Evolutionary conservation across 2,888 invertebrate species (phyloP).

Genomic region (Teleogryllus oceanicus): DNA sequence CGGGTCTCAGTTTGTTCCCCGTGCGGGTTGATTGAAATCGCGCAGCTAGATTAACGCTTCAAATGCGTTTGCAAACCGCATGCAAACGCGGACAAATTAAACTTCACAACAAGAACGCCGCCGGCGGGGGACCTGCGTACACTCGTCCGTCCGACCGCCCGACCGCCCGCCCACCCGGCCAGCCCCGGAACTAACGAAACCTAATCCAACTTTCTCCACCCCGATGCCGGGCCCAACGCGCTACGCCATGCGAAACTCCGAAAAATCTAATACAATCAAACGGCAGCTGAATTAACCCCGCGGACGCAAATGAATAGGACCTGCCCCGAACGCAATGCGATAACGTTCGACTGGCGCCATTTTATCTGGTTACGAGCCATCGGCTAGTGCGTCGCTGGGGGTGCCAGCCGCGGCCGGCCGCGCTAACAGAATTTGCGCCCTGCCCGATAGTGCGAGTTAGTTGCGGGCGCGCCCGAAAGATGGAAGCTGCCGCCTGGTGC

Average conservation of each 20-base stretch:
- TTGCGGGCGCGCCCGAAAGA: too few species aligned
- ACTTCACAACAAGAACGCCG: conserved; percentile 18
- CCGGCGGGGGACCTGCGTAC: neutral
- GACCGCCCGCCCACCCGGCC: neutral
- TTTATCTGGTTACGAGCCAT: neutral
- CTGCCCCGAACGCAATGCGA: neutral
- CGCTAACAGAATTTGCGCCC: too few species aligned
- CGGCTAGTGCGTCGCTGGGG: too few species aligned
- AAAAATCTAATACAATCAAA: conserved; percentile 18
- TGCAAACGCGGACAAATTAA: conserved; percentile 1
- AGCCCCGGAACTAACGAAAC: neutral
- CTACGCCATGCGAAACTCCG: neutral
- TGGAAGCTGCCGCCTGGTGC: too few species aligned
- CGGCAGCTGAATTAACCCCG: neutral
- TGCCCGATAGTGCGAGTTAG: too few species aligned
- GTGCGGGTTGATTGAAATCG: neutral
- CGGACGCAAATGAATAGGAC: neutral
- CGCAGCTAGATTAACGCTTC: conserved; percentile 18
- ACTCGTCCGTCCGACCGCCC: too few species aligned
- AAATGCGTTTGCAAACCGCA: conserved; percentile 18
- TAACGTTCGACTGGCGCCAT: neutral
- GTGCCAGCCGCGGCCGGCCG: too few species aligned
- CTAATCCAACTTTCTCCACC: conserved; percentile 12
- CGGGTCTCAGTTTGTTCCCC: neutral
- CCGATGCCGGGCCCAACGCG: neutral